phyloP scores from a whole-genome alignment of 2,888 invertebrate genomes.

The Heliconius ismenius region DNA sequence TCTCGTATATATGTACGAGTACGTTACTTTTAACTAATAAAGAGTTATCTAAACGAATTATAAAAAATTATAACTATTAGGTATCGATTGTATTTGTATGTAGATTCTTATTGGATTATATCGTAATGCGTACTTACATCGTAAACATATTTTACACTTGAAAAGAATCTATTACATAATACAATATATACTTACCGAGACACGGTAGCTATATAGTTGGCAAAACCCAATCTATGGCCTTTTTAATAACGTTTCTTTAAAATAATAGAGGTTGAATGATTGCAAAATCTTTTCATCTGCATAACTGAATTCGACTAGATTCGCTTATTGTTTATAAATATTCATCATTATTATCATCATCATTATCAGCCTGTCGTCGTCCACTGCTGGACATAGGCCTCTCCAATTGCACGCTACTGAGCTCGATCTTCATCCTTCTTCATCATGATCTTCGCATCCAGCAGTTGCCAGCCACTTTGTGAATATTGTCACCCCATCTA shows the following conservation, averaged over 20 bases:
- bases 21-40: background rate
- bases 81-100: background rate
- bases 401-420: too few relatives aligned
- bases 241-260: background rate
- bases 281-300: background rate
- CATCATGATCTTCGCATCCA: too few relatives aligned
- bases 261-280: background rate
- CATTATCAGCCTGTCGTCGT: too few relatives aligned
- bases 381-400: too few relatives aligned
- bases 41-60: background rate
- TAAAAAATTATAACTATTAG: background rate
- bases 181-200: background rate
- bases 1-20: too few relatives aligned
- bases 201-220: background rate
- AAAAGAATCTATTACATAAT: conserved; percentile 4
- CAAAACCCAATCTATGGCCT: background rate
- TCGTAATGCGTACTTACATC: background rate
- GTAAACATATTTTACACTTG: background rate
- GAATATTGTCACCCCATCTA: too few relatives aligned
- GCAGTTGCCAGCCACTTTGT: too few relatives aligned
- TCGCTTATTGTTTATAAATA: too few relatives aligned
- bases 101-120: conserved; percentile 16
- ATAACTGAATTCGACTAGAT: background rate
- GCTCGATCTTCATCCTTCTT: too few relatives aligned
- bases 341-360: too few relatives aligned